These are phyloP conservation scores for Marronus borbonicus DNA, from an alignment of 2,888 invertebrate species.

Conservation along the genomic window DNA sequence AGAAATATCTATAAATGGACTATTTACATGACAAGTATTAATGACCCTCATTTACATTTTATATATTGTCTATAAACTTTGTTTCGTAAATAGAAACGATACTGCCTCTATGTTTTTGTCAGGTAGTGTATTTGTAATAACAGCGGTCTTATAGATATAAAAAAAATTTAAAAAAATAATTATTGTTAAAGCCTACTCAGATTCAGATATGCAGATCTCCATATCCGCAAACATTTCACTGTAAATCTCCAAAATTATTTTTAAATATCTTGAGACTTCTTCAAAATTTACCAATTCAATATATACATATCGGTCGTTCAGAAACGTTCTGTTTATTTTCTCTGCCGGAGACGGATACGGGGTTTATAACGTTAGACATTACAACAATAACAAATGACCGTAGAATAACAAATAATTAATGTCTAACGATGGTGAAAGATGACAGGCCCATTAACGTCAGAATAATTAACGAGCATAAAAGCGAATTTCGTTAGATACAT, in stretches of 20 bases:
- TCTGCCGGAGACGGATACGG: background rate
- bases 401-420: slow-evolving; percentile 46
- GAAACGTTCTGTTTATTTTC: slow-evolving; percentile 30
- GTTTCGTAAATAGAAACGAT: too few species aligned
- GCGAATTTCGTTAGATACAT: slow-evolving; percentile 13
- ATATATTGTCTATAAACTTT: too few species aligned
- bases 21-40: too few species aligned
- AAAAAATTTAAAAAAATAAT: too few species aligned
- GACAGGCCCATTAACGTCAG: slow-evolving; percentile 37
- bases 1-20: too few species aligned
- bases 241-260: background rate
- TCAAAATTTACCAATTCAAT: slow-evolving; percentile 28
- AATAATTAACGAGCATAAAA: slow-evolving; percentile 33
- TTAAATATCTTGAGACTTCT: background rate
- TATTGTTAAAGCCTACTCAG: too few species aligned
- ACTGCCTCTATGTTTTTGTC: too few species aligned
- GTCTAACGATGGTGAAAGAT: slow-evolving; percentile 35
- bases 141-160: too few species aligned
- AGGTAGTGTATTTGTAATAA: too few species aligned
- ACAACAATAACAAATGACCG: slow-evolving; percentile 38
- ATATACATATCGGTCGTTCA: slow-evolving; percentile 3
- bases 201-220: too few species aligned
- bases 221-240: too few species aligned
- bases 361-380: slow-evolving; percentile 28
- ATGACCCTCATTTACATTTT: too few species aligned